Base-by-base conservation (phyloP, 2,113 vertebrate species). In the Tretioscincus oriximinensis region DNA sequence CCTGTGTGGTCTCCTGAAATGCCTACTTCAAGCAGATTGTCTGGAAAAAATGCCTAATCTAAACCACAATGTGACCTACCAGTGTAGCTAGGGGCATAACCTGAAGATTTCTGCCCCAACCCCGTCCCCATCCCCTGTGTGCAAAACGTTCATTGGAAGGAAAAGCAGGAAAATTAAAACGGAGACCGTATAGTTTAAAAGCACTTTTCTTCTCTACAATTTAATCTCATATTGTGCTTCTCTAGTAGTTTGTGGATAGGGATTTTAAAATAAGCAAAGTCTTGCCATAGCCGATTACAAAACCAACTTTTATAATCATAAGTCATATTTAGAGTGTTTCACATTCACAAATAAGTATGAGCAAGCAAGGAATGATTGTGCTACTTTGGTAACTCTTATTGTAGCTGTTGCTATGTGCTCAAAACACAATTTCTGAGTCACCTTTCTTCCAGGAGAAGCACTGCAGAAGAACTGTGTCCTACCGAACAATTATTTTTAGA, bases 261-360 rank as follows among this genome's bases (percentile, higher is more conserved):
- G 16, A 76, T 61, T 31, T 64, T 51, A 12, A 51, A 16, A 51
- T 51, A 9, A 51, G 51, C 51, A 26, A 47, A 76, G 41, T 14
- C 24, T 24, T 45, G 22, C 63, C 73, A 26, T 2, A 24, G 63
- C n/a, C 45, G 35, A 41, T 64, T 64, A 78, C 86, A 87, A 78
- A 73, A 88, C 89, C 89, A 91, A 86, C 87, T 41, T 83, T 81
- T 69, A 74, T 72, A 88, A 86, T 87, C 88, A 82, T 54, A 90
- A 77, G 84, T 63, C 80, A 90, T 58, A 84, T 7, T 35, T 78
- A 51, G 47, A 80, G 72, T 87, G 78, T 85, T 92, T 90, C 88
- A 89, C 81, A 86, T 79, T 88, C 88, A 81, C 82, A 92, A 85
- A 84, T 76, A 91, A 90, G 86, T 89, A 90, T 90, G 88, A 81